Percentiles rank a stretch among this genome's conserved stretches.
Evolutionary conservation across 2,113 vertebrate genomes (phyloP).

Genomic region (Gasterosteus aculeatus): DNA sequence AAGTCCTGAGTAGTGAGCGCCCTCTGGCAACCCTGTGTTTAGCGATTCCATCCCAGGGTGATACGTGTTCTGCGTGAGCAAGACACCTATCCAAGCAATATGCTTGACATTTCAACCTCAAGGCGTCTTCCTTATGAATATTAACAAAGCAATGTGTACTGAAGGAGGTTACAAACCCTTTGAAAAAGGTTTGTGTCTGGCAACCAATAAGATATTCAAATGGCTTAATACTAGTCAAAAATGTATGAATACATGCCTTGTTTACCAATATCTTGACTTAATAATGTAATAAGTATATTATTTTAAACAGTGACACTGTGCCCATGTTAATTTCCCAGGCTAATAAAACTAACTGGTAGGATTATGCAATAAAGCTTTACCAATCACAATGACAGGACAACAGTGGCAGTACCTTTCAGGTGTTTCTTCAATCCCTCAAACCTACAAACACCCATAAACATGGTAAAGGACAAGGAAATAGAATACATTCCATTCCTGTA

Average conservation of each 20-base stretch:
- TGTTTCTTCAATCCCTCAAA: neutral
- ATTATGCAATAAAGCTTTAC: slow-evolving; percentile 24
- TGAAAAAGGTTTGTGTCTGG: neutral
- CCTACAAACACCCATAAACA: neutral
- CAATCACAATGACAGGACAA: neutral
- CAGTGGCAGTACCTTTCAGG: neutral
- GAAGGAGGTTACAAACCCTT: neutral
- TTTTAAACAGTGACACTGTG: neutral
- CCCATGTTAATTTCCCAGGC: neutral
- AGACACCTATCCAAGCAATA: no score
- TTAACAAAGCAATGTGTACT: neutral
- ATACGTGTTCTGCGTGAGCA: no score
- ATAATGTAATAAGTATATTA: neutral
- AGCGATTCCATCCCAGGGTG: no score
- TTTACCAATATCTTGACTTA: neutral
- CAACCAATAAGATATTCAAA: neutral
- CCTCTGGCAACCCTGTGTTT: no score
- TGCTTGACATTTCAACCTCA: neutral
- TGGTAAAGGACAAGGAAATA: neutral
- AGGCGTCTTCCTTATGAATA: neutral
- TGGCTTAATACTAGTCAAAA: neutral
- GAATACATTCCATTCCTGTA: neutral
- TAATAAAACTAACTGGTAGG: slow-evolving; percentile 14
- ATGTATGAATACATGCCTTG: neutral
- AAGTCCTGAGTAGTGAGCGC: no score